Evolutionary conservation across 2,888 invertebrate genomes (phyloP), one percentile per base, ranked within the genome.

Genomic region (Cheilosia soror): DNA sequence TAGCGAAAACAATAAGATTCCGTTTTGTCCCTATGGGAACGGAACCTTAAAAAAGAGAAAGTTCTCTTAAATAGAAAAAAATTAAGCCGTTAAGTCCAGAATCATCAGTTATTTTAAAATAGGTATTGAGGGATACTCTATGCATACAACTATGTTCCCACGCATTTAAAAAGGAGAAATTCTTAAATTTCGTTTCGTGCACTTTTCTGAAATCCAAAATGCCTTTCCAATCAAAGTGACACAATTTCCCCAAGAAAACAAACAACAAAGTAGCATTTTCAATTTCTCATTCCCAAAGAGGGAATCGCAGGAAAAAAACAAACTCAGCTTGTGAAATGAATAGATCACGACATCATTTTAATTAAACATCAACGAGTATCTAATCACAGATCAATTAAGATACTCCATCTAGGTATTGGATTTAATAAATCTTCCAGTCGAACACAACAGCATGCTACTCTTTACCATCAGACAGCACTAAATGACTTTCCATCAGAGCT

Each of bases 311-410:
- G n/a, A n/a, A 47, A 7, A 15, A 40, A 44, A n/a, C 15, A 44
- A 4, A 65, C 51, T 29, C 62, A 68, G 20, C 47, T 66, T 77
- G 62, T 83, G 68, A 63, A 83, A 69, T 79, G 83, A 84, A 84
- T 79, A 84, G 79, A 84, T 79, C 83, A 84, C 83, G 83, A 84
- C 83, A 84, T 79, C 62, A 65, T 69, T 79, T 84, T 84, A 84
- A 84, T 84, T 84, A 84, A 79, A 73, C 83, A 79, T 84, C 79
- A 65, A 47, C 60, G 53, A 49, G 73, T 84, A 84, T 79, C 78
- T 84, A 79, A 84, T 84, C 83, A 53, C 31, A 60, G 73, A 84
- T 84, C 78, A 75, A 84, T 84, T 79, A 79, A 78, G 75, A 84
- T 83, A 73, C 69, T 53, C 37, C 66, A 65, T 79, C 73, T 57